Conservation (phyloP, 2,888 invertebrate species). For the Atethmia centrago region DNA sequence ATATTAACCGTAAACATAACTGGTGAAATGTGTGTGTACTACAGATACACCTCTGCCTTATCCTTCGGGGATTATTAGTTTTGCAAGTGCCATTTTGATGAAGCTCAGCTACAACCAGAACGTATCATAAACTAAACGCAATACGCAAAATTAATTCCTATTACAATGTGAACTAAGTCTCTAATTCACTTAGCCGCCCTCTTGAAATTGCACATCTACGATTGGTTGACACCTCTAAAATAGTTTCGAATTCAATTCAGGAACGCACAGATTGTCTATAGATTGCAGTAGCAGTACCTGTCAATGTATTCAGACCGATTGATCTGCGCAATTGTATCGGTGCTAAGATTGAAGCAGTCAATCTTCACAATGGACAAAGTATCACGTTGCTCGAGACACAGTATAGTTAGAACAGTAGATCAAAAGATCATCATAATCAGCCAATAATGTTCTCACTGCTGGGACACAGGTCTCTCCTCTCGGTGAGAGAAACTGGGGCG, state of each 20-base stretch:
- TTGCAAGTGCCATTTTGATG: not conserved
- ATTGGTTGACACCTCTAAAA: conserved; percentile 10
- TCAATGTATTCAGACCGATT: conserved; percentile 52
- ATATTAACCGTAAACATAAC: not conserved
- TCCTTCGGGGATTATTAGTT: not conserved
- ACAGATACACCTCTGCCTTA: not conserved
- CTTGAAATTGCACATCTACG: not conserved
- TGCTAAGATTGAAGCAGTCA: conserved; percentile 57
- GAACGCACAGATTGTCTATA: conserved; percentile 6
- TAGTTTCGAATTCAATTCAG: conserved; percentile 45
- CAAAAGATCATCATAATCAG: not conserved
- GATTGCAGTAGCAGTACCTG: conserved; percentile 18
- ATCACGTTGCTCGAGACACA: conserved; percentile 16
- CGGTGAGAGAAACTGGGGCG: too few relatives aligned
- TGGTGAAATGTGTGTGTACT: not conserved
- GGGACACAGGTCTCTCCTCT: too few relatives aligned
- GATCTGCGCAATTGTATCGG: conserved; percentile 46
- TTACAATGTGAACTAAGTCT: not conserved
- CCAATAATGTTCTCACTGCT: too few relatives aligned
- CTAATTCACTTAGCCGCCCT: not conserved
- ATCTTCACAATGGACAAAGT: conserved; percentile 44
- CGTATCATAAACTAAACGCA: not conserved
- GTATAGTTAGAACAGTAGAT: conserved; percentile 25
- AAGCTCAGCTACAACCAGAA: not conserved
- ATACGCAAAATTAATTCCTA: conserved; percentile 3